Evolutionary conservation across 2,797 vertebrate genomes (phyloP).

Genomic region (Leptatherina wallacei): DNA sequence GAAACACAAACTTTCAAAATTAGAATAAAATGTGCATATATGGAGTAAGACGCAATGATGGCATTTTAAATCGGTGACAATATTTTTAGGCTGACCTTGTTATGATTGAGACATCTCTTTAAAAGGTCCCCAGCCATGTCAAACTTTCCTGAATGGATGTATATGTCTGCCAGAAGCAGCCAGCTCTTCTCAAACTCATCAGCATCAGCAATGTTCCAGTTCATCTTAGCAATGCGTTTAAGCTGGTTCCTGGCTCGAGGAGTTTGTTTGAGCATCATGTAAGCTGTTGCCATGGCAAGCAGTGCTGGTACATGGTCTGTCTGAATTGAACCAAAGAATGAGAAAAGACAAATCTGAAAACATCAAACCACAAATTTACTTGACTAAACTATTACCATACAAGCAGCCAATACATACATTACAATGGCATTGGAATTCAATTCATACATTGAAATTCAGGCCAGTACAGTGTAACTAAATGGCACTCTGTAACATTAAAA

Average conservation of each 20-base stretch:
- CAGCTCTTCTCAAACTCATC: slow-evolving; percentile 99
- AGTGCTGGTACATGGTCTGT: slow-evolving; percentile 95
- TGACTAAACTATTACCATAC: background rate
- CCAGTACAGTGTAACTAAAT: slow-evolving; percentile 10
- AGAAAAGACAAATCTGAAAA: slow-evolving; percentile 23
- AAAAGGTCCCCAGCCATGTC: slow-evolving; percentile 94
- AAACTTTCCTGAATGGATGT: slow-evolving; percentile 96
- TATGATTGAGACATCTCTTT: slow-evolving; percentile 92
- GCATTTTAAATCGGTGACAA: background rate
- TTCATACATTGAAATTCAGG: background rate
- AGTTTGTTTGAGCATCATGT: slow-evolving; percentile 97
- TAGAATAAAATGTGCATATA: background rate
- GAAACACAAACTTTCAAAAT: slow-evolving; percentile 4
- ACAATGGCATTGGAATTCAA: background rate
- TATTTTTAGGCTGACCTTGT: slow-evolving; percentile 83
- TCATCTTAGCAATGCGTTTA: slow-evolving; percentile 96
- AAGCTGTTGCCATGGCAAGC: slow-evolving; percentile 95
- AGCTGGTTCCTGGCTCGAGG: slow-evolving; percentile 95
- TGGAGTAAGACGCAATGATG: background rate
- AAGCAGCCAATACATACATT: background rate
- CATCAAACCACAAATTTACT: background rate
- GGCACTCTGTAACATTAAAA: slow-evolving; percentile 15
- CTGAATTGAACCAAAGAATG: slow-evolving; percentile 73
- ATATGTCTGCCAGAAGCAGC: slow-evolving; percentile 96
- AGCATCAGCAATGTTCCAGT: slow-evolving; percentile 93